phyloP scores from a whole-genome alignment of 2,797 vertebrate species.

The Epinephelus malabaricus region DNA sequence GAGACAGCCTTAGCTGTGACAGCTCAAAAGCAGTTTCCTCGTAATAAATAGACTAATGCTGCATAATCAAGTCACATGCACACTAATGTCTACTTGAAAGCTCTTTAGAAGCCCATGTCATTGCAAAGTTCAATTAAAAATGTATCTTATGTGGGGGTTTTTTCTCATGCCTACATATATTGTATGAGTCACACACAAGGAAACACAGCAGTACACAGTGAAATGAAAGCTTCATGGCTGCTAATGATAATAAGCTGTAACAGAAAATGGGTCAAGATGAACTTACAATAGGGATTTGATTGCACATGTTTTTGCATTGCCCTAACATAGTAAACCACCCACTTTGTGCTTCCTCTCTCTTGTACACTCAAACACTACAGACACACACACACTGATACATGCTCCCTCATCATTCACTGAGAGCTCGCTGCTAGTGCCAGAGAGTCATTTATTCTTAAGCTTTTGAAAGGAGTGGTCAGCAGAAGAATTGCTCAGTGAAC shows the following conservation, averaged over 20 bases:
- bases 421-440: constrained; percentile 21
- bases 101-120: constrained; percentile 54
- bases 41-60: constrained; percentile 75
- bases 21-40: constrained; percentile 72
- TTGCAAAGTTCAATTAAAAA: constrained; percentile 68
- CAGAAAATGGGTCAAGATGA: constrained; percentile 71
- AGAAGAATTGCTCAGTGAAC: constrained; percentile 54
- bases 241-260: constrained; percentile 67
- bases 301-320: constrained; percentile 46
- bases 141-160: constrained; percentile 58
- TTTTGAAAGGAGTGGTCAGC: constrained; percentile 59
- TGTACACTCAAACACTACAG: neutral
- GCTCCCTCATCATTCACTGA: constrained; percentile 13
- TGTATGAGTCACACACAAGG: constrained; percentile 28
- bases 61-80: constrained; percentile 78
- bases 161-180: constrained; percentile 16
- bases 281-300: constrained; percentile 57
- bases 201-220: constrained; percentile 25
- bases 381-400: constrained; percentile 1
- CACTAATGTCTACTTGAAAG: constrained; percentile 66
- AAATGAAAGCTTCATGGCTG: constrained; percentile 47
- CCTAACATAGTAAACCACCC: constrained; percentile 38
- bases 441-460: constrained; percentile 49
- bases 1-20: constrained; percentile 68
- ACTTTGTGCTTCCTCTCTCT: constrained; percentile 20